Conservation (phyloP, 2,888 invertebrate genomes). For the Baccha elongata region DNA sequence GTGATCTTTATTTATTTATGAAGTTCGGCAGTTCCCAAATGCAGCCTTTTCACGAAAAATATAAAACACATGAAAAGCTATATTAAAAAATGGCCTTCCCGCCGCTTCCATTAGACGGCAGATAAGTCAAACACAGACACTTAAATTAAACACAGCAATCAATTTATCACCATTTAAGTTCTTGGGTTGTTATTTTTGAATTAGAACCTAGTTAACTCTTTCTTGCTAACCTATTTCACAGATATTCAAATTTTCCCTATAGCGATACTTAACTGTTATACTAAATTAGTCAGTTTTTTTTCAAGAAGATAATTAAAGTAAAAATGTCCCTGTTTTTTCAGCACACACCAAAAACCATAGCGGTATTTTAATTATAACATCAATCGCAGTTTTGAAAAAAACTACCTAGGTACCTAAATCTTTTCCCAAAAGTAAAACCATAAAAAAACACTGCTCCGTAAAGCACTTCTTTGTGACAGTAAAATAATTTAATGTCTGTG, state of each 20-base stretch:
- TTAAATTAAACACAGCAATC: no score
- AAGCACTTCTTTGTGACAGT: slow-evolving; percentile 63
- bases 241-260: not conserved
- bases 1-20: no score
- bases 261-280: not conserved
- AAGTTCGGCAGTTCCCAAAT: no score
- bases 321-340: slow-evolving; percentile 41
- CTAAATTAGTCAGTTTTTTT: slow-evolving; percentile 13
- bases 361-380: slow-evolving; percentile 69
- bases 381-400: slow-evolving; percentile 53
- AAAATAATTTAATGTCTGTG: slow-evolving; percentile 70
- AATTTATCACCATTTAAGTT: no score
- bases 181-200: no score
- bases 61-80: no score
- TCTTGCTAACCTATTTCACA: not conserved
- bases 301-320: slow-evolving; percentile 55
- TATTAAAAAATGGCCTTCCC: no score
- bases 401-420: not conserved
- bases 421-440: not conserved
- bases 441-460: slow-evolving; percentile 42
- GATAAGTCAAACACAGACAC: no score
- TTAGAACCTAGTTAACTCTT: not conserved
- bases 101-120: no score
- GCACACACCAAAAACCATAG: slow-evolving; percentile 36
- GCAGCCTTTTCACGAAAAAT: no score